Evolutionary conservation across 2,113 vertebrate genomes (phyloP).

Genomic region (Bubo scandiacus): DNA sequence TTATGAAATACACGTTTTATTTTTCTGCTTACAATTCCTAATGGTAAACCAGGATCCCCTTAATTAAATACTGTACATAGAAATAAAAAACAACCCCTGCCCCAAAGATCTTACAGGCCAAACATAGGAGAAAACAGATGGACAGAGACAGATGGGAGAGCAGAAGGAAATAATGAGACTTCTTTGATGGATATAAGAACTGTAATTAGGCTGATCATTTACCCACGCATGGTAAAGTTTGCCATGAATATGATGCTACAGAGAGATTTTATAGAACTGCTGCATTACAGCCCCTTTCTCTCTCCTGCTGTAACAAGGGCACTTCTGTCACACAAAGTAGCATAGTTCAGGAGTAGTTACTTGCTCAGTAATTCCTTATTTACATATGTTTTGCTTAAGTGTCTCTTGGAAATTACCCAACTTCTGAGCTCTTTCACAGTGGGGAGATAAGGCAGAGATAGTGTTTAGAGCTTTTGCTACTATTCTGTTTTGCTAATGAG

Average conservation of each 20-base stretch:
- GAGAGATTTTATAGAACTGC: neutral
- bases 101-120: neutral
- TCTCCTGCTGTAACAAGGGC: neutral
- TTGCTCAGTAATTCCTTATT: constrained; percentile 5
- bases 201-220: constrained; percentile 16
- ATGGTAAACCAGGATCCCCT: neutral
- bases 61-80: neutral
- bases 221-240: neutral
- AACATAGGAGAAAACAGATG: constrained; percentile 35
- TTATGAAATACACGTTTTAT: neutral
- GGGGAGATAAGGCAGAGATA: neutral
- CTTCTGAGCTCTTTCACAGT: neutral
- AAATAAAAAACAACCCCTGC: neutral
- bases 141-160: constrained; percentile 44
- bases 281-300: neutral
- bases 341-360: neutral
- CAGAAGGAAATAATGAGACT: constrained; percentile 39
- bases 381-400: neutral
- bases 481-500: neutral
- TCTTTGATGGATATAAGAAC: neutral
- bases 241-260: neutral
- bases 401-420: neutral
- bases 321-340: neutral
- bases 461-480: neutral
- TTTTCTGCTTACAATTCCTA: neutral